Base-by-base conservation (phyloP, 2,888 invertebrate species). In the Oegoconia quadripuncta region DNA sequence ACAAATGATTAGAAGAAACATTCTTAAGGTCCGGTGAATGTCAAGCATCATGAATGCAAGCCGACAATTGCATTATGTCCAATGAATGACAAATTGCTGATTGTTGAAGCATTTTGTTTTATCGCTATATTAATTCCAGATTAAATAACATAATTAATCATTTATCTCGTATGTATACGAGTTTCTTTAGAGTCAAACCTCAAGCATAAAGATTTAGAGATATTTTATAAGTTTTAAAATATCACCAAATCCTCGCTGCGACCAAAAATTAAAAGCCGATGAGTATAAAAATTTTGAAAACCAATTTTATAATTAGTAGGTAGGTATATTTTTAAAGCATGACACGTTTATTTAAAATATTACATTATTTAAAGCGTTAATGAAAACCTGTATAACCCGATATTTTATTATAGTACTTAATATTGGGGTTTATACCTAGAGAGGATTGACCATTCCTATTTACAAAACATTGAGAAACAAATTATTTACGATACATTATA, bases 211-310 rank as follows among this genome's bases (percentile, higher is more conserved):
- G 46, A 51, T 48, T 56, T 46, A 48, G 59, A 57, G 47, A 59
- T 56, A 57, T 54, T 55, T 55, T 43, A 41, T n/a, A n/a, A 48
- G 46, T 41, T 57, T 59, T 61, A 61, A 66, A 55, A 52, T 57
- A 65, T 68, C 68, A 76, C 75, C 76, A 72, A 72, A 67, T 72
- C 70, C 65, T 59, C 54, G 62, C 70, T 71, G 68, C 65, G 55
- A 64, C 65, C 67, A 55, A 58, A 64, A 64, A 64, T 50, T 44
- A 51, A 55, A 71, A 70, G 68, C 64, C 63, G 70, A 73, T 65
- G 58, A 59, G 49, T 54, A 56, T 52, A 50, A 52, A 50, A 45
- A 52, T 35, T 42, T 42, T 53, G n/a, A 44, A 42, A 41, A 34
- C 50, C 51, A 48, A 54, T 64, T 40, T 57, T 70, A 72, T 72